Conservation (phyloP, 2,888 invertebrate species). For the Drosophila heteroneura region DNA sequence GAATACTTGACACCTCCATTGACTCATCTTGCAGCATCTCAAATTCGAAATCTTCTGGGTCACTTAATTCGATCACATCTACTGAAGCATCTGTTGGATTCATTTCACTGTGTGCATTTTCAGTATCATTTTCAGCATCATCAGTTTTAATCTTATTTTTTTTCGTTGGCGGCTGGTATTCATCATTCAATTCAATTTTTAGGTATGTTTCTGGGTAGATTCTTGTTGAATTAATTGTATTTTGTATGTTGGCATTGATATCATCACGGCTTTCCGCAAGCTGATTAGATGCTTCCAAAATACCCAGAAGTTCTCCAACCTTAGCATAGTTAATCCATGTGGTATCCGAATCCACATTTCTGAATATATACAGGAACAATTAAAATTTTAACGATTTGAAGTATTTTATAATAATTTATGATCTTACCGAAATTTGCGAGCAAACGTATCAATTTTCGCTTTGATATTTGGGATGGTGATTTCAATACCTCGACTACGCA, state of each 20-base stretch:
- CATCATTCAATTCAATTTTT: not conserved
- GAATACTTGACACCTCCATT: not conserved
- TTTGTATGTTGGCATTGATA: not conserved
- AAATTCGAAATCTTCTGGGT: conserved; percentile 2
- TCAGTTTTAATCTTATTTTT: not conserved
- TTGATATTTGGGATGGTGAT: conserved; percentile 25
- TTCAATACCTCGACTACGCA: conserved; percentile 15
- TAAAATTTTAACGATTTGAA: not conserved
- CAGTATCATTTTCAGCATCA: not conserved
- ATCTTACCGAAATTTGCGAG: conserved; percentile 46
- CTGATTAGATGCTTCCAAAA: not conserved
- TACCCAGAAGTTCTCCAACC: conserved; percentile 24
- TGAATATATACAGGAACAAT: conserved; percentile 5
- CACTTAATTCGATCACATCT: not conserved
- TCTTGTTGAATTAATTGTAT: not conserved
- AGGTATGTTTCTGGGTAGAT: not conserved
- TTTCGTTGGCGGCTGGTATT: not conserved
- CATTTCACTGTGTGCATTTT: not conserved
- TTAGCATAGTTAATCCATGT: conserved; percentile 45
- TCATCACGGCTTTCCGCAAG: not conserved
- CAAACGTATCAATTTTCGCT: conserved; percentile 40
- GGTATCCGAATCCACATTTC: conserved; percentile 2
- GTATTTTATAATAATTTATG: not conserved
- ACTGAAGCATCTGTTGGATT: not conserved
- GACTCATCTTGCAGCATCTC: not conserved